A percentile compares a stretch with the other conserved stretches of the same genome.
Conservation (phyloP, 23 tunicate genomes). For the Ascidia mentula region DNA sequence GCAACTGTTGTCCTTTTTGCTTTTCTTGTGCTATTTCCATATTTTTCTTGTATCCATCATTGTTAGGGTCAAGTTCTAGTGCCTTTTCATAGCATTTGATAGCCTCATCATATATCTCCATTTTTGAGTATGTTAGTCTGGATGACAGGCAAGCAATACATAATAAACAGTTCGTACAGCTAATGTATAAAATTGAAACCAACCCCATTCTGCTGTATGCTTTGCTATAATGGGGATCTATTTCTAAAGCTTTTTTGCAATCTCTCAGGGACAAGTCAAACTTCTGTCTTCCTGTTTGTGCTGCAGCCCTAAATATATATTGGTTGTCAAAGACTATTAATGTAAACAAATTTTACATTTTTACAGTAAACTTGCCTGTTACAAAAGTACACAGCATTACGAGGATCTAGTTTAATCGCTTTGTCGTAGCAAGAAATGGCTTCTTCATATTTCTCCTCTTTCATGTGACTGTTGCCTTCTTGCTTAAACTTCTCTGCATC, state of each 20-base stretch:
- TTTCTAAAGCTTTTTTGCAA: constrained; percentile 79
- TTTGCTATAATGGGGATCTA: constrained; percentile 87
- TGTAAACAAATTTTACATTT: neutral
- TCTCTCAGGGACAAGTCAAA: constrained; percentile 68
- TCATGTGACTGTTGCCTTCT: constrained; percentile 86
- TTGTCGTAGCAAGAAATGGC: constrained; percentile 72
- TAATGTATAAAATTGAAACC: neutral
- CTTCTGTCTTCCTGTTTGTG: constrained; percentile 73
- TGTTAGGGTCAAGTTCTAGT: constrained; percentile 74
- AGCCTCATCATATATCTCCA: constrained; percentile 85
- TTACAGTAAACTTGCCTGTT: constrained; percentile 43
- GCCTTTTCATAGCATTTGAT: constrained; percentile 85
- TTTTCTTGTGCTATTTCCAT: constrained; percentile 82
- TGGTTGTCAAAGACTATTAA: neutral
- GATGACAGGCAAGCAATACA: neutral
- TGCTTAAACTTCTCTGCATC: constrained; percentile 62
- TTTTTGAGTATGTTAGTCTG: constrained; percentile 90
- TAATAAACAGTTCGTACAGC: neutral
- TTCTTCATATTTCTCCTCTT: constrained; percentile 67
- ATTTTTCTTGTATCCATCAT: constrained; percentile 91
- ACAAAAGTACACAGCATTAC: constrained; percentile 87
- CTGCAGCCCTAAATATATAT: constrained; percentile 73
- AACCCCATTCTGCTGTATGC: constrained; percentile 97
- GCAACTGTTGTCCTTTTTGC: neutral
- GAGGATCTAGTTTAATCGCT: constrained; percentile 75